phyloP scores from a whole-genome alignment of 2,797 vertebrate species.

The Argentina silus region DNA sequence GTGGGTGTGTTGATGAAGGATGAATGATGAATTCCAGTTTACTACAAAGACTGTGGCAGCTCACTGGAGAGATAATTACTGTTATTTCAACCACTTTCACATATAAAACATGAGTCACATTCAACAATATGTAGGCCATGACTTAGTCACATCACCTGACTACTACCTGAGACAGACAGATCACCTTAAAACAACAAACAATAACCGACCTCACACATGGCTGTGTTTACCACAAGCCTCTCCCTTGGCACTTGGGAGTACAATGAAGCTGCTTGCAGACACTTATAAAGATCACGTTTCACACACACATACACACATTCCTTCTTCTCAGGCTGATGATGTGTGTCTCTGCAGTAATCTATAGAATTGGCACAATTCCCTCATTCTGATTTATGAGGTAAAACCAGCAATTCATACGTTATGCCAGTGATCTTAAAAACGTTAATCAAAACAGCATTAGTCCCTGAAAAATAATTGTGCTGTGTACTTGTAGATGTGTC shows the following conservation, averaged over 20 bases:
- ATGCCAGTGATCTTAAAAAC: too few species aligned
- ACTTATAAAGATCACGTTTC: neutral
- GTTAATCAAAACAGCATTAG: too few species aligned
- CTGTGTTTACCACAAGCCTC: neutral
- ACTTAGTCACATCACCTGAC: neutral
- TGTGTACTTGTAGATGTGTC: too few species aligned
- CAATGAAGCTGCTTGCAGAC: too few species aligned
- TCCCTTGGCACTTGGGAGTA: too few species aligned
- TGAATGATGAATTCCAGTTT: too few species aligned
- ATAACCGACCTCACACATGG: neutral
- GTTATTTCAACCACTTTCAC: neutral
- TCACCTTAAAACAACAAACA: neutral
- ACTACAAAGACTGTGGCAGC: too few species aligned
- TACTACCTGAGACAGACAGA: neutral
- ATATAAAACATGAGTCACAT: neutral
- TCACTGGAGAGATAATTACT: too few species aligned
- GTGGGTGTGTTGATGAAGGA: too few species aligned
- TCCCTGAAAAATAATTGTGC: too few species aligned
- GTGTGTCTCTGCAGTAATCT: neutral
- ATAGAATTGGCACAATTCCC: neutral
- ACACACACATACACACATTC: neutral
- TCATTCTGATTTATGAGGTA: too few species aligned
- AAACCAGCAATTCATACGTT: too few species aligned
- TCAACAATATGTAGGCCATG: neutral
- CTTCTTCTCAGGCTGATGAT: slow-evolving; percentile 6